Evolutionary conservation across 23 tunicate genomes (phyloP), one percentile per base, ranked within the genome.

Genomic region (Styela clava): DNA sequence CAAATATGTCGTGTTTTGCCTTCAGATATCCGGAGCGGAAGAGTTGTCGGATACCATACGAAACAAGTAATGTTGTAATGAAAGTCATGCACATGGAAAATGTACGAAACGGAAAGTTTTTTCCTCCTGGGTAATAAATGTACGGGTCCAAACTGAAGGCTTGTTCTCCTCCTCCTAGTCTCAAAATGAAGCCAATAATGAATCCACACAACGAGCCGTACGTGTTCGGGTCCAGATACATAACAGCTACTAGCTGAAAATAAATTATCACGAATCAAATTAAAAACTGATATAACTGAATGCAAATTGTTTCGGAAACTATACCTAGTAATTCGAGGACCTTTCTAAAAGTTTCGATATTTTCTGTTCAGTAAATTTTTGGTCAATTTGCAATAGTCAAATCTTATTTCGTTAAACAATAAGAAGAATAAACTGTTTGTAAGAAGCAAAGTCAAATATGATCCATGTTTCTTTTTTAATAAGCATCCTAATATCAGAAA

Each of bases 191-290:
- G 1, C 97, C 97, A 21, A 91, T 33, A 21, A 86, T 83, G 37
- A 77, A 91, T 2, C 86, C 97, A 24, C 61, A 69, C 23, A 91
- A 63, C 2, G 97, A 91, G 7, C 97, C 97, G 56, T 91, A 91
- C 0, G 97, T 91, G 70, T 91, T 91, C 20, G 97, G 97, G 52
- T 91, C 90, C n/a, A 82, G 52, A 35, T 91, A 86, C 31, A 91
- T 62, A 2, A 91, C 97, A 24, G 83, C 27, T 26, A 83, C 37
- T 23, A 91, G 69, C 97, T 91, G 74, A 0, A 70, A 74, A 34
- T 0, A 73, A 69, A 69, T 24, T 24, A 19, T 24, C 21, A 22
- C 26, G 31, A 69, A 21, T 24, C 24, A 19, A 22, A 24, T 0
- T 69, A 69, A 24, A 69, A 69, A 22, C n/a, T 19, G 74, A 24